These are phyloP conservation scores for Chelonus insularis DNA, from an alignment of 1,140 invertebrate species.

Conservation along the genomic window DNA sequence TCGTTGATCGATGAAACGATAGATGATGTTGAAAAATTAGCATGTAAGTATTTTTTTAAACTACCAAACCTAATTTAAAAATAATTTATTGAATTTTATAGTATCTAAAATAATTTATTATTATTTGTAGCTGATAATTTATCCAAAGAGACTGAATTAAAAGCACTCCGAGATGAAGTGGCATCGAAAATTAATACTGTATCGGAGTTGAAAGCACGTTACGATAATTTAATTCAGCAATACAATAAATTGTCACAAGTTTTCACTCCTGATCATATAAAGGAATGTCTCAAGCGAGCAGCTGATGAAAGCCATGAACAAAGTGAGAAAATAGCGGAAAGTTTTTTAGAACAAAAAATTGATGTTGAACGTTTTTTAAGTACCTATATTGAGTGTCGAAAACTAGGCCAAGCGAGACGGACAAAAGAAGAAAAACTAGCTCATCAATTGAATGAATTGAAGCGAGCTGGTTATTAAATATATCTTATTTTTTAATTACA, in stretches of 20 bases:
- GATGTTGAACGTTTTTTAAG: constrained; percentile 75
- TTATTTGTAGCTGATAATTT: constrained; percentile 66
- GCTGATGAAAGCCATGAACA: constrained; percentile 72
- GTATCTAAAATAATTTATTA: too few species aligned
- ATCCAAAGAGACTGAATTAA: constrained; percentile 67
- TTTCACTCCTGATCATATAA: constrained; percentile 74
- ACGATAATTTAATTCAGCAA: constrained; percentile 68
- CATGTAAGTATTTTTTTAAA: constrained; percentile 61
- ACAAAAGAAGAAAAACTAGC: constrained; percentile 77
- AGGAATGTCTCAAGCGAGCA: constrained; percentile 66
- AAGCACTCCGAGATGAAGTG: constrained; percentile 65
- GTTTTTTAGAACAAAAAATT: constrained; percentile 73
- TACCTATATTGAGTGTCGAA: constrained; percentile 70
- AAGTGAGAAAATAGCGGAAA: constrained; percentile 74
- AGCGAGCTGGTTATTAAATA: constrained; percentile 66
- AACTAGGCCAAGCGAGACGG: constrained; percentile 70
- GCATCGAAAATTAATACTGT: constrained; percentile 68
- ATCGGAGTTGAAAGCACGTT: constrained; percentile 70
- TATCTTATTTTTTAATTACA: too few species aligned
- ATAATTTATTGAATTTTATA: too few species aligned
- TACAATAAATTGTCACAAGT: constrained; percentile 73
- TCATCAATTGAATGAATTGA: constrained; percentile 70
- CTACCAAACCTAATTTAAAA: too few species aligned
- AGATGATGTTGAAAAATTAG: constrained; percentile 71
- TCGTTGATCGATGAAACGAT: constrained; percentile 72